phyloP scores from a whole-genome alignment of 2,797 vertebrate genomes.

The Ispidina picta region DNA sequence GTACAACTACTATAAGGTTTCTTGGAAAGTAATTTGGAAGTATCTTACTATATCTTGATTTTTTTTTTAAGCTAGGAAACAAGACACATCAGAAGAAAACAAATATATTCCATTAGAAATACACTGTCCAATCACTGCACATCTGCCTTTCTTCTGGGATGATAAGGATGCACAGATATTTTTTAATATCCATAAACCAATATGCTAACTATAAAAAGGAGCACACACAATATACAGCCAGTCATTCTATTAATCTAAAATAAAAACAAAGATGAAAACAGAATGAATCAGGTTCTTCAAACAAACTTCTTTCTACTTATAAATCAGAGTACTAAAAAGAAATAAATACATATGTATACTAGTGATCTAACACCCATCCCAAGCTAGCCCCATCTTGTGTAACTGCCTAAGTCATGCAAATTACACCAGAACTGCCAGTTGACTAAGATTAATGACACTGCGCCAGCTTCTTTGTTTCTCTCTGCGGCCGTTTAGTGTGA shows the following conservation, averaged over 20 bases:
- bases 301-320: constrained; percentile 78
- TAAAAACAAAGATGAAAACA: constrained; percentile 65
- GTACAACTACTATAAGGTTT: background rate
- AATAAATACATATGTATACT: constrained; percentile 81
- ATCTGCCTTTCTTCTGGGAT: constrained; percentile 58
- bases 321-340: constrained; percentile 80
- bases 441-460: constrained; percentile 99
- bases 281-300: constrained; percentile 67
- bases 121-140: constrained; percentile 52
- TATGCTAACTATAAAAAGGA: constrained; percentile 76
- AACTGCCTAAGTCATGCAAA: constrained; percentile 98
- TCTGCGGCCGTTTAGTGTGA: constrained; percentile 95
- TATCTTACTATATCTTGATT: background rate
- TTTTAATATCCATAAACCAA: constrained; percentile 76
- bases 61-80: constrained; percentile 57
- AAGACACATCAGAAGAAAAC: constrained; percentile 43
- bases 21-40: constrained; percentile 49
- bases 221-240: constrained; percentile 42
- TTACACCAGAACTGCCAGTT: constrained; percentile 95
- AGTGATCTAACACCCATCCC: constrained; percentile 87
- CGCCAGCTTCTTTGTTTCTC: constrained; percentile 97
- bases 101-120: constrained; percentile 65
- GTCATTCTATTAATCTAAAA: constrained; percentile 70
- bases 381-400: constrained; percentile 90
- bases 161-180: constrained; percentile 73